phyloP scores from a whole-genome alignment of 1,140 invertebrate species.

The Meloidogyne hapla region DNA sequence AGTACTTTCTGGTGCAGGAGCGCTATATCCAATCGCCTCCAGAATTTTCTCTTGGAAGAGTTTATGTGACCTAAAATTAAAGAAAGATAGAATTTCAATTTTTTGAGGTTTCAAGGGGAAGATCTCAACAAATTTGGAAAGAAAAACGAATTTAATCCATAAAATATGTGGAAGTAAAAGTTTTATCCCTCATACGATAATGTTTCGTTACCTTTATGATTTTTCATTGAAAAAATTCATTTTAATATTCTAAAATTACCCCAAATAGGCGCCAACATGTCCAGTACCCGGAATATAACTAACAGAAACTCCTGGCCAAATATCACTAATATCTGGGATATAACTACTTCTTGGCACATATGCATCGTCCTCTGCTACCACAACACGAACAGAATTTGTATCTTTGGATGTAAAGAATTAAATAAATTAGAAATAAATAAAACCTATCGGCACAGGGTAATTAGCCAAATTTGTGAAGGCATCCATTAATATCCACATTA shows the following conservation, averaged over 20 bases:
- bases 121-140: too few species aligned
- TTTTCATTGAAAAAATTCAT: too few species aligned
- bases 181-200: too few species aligned
- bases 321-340: conserved; percentile 36
- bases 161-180: too few species aligned
- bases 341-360: conserved; percentile 83
- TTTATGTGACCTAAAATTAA: background rate
- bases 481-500: conserved; percentile 97
- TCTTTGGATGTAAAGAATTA: conserved; percentile 78
- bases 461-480: conserved; percentile 94
- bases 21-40: background rate
- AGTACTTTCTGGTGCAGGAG: background rate
- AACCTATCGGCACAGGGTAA: too few species aligned
- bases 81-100: too few species aligned
- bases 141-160: too few species aligned
- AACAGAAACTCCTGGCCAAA: conserved; percentile 77
- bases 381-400: conserved; percentile 77
- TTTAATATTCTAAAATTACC: conserved; percentile 74
- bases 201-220: too few species aligned
- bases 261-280: conserved; percentile 75
- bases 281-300: conserved; percentile 77
- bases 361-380: conserved; percentile 81
- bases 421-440: too few species aligned
- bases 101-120: too few species aligned
- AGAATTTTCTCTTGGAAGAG: background rate